phyloP scores from a whole-genome alignment of 2,113 vertebrate species.

The Corythoichthys intestinalis region DNA sequence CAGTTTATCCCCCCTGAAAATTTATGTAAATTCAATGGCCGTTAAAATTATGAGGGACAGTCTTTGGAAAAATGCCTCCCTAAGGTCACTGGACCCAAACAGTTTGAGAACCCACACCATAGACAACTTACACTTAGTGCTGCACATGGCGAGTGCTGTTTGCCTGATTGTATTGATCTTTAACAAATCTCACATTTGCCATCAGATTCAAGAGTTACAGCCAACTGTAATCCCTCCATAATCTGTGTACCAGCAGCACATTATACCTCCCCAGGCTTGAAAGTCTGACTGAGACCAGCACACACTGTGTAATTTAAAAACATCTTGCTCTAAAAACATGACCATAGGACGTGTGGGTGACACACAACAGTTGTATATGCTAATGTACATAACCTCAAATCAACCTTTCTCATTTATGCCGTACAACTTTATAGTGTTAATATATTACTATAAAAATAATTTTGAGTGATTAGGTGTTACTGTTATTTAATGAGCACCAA shows the following conservation, averaged over 20 bases:
- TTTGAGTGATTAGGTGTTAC: constrained; percentile 27
- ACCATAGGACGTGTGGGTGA: neutral
- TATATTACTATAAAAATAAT: constrained; percentile 40
- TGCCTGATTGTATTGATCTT: neutral
- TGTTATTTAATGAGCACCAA: constrained; percentile 28
- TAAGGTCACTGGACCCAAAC: neutral
- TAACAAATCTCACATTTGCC: neutral
- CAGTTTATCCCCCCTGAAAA: too few species aligned
- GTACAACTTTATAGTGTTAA: constrained; percentile 4
- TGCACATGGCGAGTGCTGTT: neutral
- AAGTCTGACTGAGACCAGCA: neutral
- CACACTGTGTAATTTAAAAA: neutral
- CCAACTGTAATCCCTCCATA: neutral
- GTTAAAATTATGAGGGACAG: neutral
- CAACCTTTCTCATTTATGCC: neutral
- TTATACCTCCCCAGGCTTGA: neutral
- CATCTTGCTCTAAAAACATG: neutral
- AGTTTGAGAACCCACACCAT: neutral
- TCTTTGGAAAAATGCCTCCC: neutral
- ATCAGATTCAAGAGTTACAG: neutral
- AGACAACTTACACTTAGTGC: neutral
- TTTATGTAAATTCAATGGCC: too few species aligned
- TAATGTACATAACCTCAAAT: neutral
- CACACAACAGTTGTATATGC: neutral
- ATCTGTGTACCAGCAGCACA: neutral